Conservation (phyloP, 2,888 invertebrate genomes). For the Thelaira solivaga region DNA sequence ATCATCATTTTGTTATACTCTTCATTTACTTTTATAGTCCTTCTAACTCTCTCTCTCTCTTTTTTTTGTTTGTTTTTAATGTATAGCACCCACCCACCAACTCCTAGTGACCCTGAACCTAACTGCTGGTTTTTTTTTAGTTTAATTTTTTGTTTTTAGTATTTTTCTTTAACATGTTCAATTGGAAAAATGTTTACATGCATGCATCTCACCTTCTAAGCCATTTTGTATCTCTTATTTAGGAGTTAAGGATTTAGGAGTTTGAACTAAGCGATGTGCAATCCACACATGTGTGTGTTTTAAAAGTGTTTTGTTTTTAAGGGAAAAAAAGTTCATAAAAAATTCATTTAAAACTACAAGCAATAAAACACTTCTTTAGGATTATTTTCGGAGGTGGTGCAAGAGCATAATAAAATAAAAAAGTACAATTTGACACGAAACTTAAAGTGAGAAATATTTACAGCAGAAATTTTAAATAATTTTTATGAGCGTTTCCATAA, state of each 20-base stretch:
- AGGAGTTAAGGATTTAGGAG: not conserved
- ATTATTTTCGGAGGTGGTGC: not conserved
- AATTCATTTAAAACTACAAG: slow-evolving; percentile 59
- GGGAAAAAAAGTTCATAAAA: slow-evolving; percentile 40
- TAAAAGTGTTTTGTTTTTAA: slow-evolving; percentile 1
- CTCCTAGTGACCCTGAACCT: slow-evolving; percentile 12
- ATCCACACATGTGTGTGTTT: not conserved
- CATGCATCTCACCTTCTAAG: slow-evolving; percentile 53
- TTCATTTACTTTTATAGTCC: slow-evolving; percentile 22
- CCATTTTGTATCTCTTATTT: slow-evolving; percentile 42
- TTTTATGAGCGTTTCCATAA: no score
- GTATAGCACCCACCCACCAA: not conserved
- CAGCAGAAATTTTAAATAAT: no score
- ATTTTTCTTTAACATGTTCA: slow-evolving; percentile 33
- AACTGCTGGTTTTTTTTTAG: not conserved
- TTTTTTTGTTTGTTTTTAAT: not conserved
- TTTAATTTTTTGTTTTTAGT: not conserved
- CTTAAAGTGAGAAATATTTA: slow-evolving; percentile 16
- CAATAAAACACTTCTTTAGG: slow-evolving; percentile 50
- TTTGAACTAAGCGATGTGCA: no score
- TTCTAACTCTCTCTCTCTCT: not conserved
- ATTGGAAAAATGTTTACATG: slow-evolving; percentile 51
- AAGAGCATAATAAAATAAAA: not conserved
- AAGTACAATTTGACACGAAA: slow-evolving; percentile 34
- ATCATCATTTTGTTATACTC: slow-evolving; percentile 49